phyloP scores from a whole-genome alignment of 2,888 invertebrate genomes.

The Caenorhabditis auriculariae region DNA sequence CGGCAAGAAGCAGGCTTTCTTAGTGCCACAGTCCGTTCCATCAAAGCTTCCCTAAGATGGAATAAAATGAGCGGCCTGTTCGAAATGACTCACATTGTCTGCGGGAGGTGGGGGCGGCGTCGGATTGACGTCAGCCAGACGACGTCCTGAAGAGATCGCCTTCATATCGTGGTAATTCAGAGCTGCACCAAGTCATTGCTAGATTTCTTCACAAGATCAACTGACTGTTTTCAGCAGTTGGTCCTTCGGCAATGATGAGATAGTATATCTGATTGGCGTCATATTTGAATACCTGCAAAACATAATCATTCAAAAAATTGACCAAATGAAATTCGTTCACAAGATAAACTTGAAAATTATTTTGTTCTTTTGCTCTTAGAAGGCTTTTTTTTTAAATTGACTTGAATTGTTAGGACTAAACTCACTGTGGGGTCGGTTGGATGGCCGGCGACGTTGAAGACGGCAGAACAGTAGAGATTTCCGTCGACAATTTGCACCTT shows the following conservation, averaged over 20 bases:
- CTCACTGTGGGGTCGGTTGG: constrained; percentile 13
- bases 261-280: not conserved
- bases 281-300: constrained; percentile 9
- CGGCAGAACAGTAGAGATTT: constrained; percentile 22
- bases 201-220: not conserved
- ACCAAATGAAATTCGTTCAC: not conserved
- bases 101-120: not conserved
- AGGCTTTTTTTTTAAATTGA: not conserved
- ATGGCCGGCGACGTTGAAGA: constrained; percentile 15
- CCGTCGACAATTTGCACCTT: constrained; percentile 15
- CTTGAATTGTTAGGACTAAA: not conserved
- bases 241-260: constrained; percentile 5
- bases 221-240: not conserved
- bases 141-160: not conserved
- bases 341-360: no score
- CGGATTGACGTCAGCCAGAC: not conserved
- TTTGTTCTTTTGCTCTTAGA: no score
- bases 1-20: not conserved
- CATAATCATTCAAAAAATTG: not conserved
- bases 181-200: not conserved
- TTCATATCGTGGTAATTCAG: not conserved
- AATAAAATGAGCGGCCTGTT: no score
- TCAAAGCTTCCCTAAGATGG: no score
- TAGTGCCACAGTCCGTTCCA: not conserved
- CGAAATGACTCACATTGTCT: not conserved